phyloP scores from a whole-genome alignment of 1,140 invertebrate species.

The Anagrus nilaparvatae region DNA sequence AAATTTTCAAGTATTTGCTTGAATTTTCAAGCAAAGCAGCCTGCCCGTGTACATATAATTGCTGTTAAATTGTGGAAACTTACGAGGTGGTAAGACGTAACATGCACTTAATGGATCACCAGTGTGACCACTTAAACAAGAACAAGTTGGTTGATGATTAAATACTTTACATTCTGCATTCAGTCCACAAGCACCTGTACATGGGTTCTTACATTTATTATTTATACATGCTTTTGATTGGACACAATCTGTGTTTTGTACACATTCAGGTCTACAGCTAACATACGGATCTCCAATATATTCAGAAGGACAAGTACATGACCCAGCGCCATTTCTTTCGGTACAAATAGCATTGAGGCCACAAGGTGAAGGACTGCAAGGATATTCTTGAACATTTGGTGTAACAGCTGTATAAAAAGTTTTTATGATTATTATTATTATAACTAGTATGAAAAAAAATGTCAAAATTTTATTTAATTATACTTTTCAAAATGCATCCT shows the following conservation, averaged over 20 bases:
- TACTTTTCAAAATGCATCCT: conserved; percentile 60
- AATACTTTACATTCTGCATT: conserved; percentile 73
- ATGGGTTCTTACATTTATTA: conserved; percentile 75
- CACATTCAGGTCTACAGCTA: conserved; percentile 69
- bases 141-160: conserved; percentile 73
- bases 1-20: too few relatives aligned
- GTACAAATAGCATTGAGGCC: conserved; percentile 71
- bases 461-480: not conserved
- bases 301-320: conserved; percentile 68
- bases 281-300: conserved; percentile 76
- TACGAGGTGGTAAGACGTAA: conserved; percentile 53
- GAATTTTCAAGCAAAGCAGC: too few relatives aligned
- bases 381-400: conserved; percentile 38
- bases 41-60: too few relatives aligned
- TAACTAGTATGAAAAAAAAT: not conserved
- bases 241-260: conserved; percentile 70
- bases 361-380: conserved; percentile 75
- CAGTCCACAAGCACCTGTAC: conserved; percentile 65
- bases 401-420: conserved; percentile 13
- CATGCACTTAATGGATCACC: conserved; percentile 69
- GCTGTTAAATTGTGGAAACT: too few relatives aligned
- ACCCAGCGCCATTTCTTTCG: conserved; percentile 64
- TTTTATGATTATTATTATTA: not conserved
- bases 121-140: conserved; percentile 60
- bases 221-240: conserved; percentile 64